These are phyloP conservation scores for Platyrinchus mystaceus DNA, from an alignment of 2,797 vertebrate species.

Conservation along the genomic window DNA sequence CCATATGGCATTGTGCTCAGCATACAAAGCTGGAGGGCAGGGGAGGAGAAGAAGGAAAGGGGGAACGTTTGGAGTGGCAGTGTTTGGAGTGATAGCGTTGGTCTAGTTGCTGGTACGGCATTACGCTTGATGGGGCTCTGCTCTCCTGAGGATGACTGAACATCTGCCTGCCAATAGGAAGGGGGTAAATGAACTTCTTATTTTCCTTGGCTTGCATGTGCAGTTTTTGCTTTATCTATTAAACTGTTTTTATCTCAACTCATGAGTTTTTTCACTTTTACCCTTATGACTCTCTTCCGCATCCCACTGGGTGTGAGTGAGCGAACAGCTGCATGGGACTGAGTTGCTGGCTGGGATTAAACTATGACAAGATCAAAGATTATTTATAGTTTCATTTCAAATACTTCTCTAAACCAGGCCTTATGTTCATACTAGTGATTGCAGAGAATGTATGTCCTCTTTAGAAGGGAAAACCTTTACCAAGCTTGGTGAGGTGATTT, in stretches of 20 bases:
- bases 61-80: accelerated
- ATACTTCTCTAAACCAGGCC: background rate
- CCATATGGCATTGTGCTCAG: background rate
- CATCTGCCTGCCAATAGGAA: background rate
- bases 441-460: background rate
- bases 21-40: accelerated
- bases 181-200: background rate
- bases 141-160: background rate
- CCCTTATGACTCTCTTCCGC: background rate
- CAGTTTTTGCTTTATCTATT: background rate
- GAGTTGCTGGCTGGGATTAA: background rate
- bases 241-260: background rate
- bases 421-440: background rate
- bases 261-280: background rate
- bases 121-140: accelerated
- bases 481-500: background rate
- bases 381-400: background rate
- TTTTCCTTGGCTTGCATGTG: background rate
- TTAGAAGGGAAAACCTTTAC: background rate
- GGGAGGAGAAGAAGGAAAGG: background rate
- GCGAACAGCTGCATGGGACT: background rate
- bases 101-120: accelerated
- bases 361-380: background rate
- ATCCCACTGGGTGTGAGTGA: background rate
- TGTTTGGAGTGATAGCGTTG: accelerated